Evolutionary conservation across 2,113 vertebrate species (phyloP), one percentile per base, ranked within the genome.

Genomic region (Seriola quinqueradiata): DNA sequence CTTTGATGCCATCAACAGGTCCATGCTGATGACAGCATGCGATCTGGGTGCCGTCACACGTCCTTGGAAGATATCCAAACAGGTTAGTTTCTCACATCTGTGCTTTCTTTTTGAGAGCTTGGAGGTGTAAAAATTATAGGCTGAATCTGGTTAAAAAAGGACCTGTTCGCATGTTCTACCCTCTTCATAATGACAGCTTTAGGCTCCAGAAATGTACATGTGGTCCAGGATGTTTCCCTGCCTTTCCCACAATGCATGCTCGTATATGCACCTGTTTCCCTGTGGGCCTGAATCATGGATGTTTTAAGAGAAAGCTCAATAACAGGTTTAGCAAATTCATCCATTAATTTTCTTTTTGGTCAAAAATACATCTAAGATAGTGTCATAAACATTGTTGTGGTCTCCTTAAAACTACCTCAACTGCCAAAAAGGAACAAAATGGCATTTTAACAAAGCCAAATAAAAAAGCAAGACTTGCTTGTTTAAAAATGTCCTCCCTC

Each of bases 11-110:
- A 44, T 83, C 46, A 64, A 95, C 96, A 99, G 98, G 95, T 99
- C 98, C 88, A 99, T 99, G 98, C 94, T 99, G 95, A 99, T 99
- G 98, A 99, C 98, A 92, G 97, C 97, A 44, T 98, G 97, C 89
- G 98, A 99, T 95, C 96, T 99, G 94, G 98, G 98, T 82, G 98
- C 98, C 19, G 98, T 97, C 93, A 99, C 98, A 91, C 97, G 98
- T 92, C 98, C 98, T 52, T 99, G 98, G 98, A 96, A 98, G 94
- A 98, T 99, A 93, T 99, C 98, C 17, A 98, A 97, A 96, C 97
- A 99, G 97, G 98, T 98, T 89, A 95, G n/a, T 25, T 67, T 21
- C 9, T 58, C 11, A 28, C 4, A 32, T 55, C 36, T 40, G 28
- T 74, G 60, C 21, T 68, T 25, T 55, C 9, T 44, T 71, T 28